phyloP scores from a whole-genome alignment of 2,888 invertebrate species.

The Eudasyphora cyanicolor region DNA sequence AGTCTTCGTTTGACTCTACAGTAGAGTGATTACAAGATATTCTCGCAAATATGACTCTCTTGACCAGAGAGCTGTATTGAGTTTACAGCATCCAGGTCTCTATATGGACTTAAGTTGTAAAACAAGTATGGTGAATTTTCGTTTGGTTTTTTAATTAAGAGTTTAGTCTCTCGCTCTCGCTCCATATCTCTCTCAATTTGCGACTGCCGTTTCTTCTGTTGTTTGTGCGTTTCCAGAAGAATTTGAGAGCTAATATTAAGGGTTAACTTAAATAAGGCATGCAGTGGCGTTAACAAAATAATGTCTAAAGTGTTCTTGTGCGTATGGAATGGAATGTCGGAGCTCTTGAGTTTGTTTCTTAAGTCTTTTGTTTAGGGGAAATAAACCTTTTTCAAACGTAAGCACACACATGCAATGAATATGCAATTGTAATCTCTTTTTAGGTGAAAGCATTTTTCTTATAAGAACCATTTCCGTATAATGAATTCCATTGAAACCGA shows the following conservation, averaged over 20 bases:
- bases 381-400: neutral
- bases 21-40: neutral
- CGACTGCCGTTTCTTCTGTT: conserved; percentile 25
- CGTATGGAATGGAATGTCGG: conserved; percentile 26
- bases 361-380: neutral
- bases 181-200: conserved; percentile 1
- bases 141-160: conserved; percentile 53
- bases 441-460: neutral
- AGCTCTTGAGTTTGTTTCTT: neutral
- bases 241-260: conserved; percentile 59
- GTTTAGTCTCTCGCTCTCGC: conserved; percentile 51
- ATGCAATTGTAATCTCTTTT: too few species aligned
- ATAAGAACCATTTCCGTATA: too few species aligned
- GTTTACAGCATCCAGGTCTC: conserved; percentile 53
- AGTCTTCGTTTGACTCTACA: neutral
- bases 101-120: conserved; percentile 57
- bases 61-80: neutral
- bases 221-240: conserved; percentile 38
- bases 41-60: neutral
- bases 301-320: neutral
- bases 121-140: conserved; percentile 63
- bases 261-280: conserved; percentile 30
- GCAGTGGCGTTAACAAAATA: conserved; percentile 52
- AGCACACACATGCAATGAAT: too few species aligned
- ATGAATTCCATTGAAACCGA: too few species aligned